Evolutionary conservation across 2,797 vertebrate genomes (phyloP).

Genomic region (Poeciliopsis paucimaculata): DNA sequence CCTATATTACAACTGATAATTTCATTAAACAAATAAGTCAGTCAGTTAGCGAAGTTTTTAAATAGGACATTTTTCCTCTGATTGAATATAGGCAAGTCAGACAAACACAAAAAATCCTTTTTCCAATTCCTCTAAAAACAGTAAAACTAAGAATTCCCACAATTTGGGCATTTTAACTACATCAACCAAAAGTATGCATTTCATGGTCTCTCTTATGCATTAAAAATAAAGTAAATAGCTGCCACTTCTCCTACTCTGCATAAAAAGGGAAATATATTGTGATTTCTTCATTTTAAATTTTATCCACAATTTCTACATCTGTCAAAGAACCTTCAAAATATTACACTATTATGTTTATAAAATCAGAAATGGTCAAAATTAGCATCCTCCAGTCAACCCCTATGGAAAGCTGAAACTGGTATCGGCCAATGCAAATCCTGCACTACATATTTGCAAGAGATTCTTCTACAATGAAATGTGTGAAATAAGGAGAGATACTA

Average conservation of each 20-base stretch:
- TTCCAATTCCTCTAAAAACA: background rate
- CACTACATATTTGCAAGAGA: background rate
- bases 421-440: background rate
- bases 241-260: background rate
- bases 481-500: too few species aligned
- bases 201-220: background rate
- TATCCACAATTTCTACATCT: background rate
- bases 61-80: background rate
- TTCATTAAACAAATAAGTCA: background rate
- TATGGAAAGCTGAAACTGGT: background rate
- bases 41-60: background rate
- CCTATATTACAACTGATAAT: background rate
- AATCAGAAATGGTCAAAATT: background rate
- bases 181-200: background rate
- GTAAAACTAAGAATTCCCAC: background rate
- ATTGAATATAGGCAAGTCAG: background rate
- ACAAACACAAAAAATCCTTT: background rate
- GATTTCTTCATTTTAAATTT: background rate
- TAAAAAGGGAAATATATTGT: background rate
- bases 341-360: background rate
- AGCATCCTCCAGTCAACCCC: background rate
- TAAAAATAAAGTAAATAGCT: background rate
- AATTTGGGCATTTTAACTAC: background rate
- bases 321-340: too few species aligned
- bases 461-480: background rate